phyloP scores from a whole-genome alignment of 2,113 vertebrate species.

The Salminus brasiliensis region DNA sequence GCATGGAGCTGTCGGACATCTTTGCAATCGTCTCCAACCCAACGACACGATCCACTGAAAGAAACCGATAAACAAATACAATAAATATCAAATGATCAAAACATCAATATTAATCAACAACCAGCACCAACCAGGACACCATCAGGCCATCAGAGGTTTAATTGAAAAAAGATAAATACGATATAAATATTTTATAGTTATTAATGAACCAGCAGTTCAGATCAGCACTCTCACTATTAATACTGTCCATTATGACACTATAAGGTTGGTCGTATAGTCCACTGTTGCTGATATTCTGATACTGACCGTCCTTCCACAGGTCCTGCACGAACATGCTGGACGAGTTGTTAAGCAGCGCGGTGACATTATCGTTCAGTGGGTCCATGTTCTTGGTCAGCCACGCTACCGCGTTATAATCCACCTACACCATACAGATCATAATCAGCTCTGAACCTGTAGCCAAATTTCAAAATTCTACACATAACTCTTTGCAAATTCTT shows the following conservation, averaged over 20 bases:
- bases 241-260: too few relatives aligned
- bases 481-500: too few relatives aligned
- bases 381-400: slow-evolving; percentile 95
- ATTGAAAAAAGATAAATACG: too few relatives aligned
- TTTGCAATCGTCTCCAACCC: slow-evolving; percentile 95
- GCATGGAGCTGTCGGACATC: slow-evolving; percentile 89
- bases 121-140: too few relatives aligned
- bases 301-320: slow-evolving; percentile 88
- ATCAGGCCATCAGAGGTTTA: too few relatives aligned
- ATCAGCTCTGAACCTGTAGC: not conserved
- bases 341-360: slow-evolving; percentile 83
- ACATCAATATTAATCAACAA: not conserved
- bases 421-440: slow-evolving; percentile 64
- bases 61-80: not conserved
- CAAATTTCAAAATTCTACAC: too few relatives aligned
- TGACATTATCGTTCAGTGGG: slow-evolving; percentile 87
- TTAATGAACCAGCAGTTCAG: too few relatives aligned
- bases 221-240: too few relatives aligned
- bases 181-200: too few relatives aligned
- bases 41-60: slow-evolving; percentile 90
- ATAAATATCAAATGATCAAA: not conserved
- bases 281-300: not conserved
- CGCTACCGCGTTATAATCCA: slow-evolving; percentile 83
- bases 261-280: too few relatives aligned
- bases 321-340: slow-evolving; percentile 84